Evolutionary conservation across 2,888 invertebrate species (phyloP), one percentile per base, ranked within the genome.

Genomic region (Calameuta filiformis): DNA sequence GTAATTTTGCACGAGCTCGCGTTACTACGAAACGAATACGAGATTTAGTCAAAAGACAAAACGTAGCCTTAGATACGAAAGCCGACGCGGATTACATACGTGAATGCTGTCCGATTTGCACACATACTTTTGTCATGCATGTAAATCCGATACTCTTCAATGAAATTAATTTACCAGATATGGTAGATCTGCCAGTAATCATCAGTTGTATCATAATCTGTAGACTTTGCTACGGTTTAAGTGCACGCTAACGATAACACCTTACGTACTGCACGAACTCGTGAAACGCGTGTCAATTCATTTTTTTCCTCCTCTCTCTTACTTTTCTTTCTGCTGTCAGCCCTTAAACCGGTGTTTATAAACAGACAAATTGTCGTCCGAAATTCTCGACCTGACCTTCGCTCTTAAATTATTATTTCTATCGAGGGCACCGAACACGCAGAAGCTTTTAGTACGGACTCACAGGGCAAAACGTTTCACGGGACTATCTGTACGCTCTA

Each of bases 371-470:
- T 56, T 56, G 23, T 56, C 56, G 23, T 56, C 56, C 56, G 23
- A 33, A 71, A 71, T 71, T 71, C 33, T 31, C 31, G 12, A 71
- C 71, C 33, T 6, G 71, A 6, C 4, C 31, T 31, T 56, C 15
- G 9, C 56, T 56, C 56, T 56, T 71, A 34, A 71, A 31, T 33
- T 71, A 71, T 71, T 34, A 34, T 34, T 34, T 34, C 34, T 34
- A 31, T 71, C 71, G 31, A 31, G 71, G 31, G 34, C 33, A 33
- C 35, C 31, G 76, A 84, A 88, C 87, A 87, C 83, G 87, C 83
- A 86, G 86, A 86, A 87, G 87, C 85, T 85, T 85, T 85, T 85
- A 85, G 83, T 81, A 78, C 81, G 79, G 80, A 77, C 81, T 78
- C 69, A 73, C 37, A 69, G 76, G 69, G 73, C 75, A 69, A 78